A percentile compares a stretch with the other conserved stretches of the same genome.
Evolutionary conservation across 2,797 vertebrate genomes (phyloP).

Genomic region (Sebastes flavidus): DNA sequence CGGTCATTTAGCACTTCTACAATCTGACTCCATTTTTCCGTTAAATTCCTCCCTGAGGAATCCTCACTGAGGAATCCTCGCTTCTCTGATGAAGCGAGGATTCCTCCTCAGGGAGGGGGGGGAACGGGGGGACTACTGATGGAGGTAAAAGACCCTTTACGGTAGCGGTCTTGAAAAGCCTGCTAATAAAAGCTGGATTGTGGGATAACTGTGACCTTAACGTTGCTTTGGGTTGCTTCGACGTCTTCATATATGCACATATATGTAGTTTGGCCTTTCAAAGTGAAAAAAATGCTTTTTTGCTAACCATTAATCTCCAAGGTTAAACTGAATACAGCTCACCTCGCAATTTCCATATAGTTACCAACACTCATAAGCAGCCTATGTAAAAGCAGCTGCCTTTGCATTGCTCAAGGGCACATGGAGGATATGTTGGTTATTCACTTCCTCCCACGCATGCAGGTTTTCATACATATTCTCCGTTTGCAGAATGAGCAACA

Average conservation of each 20-base stretch:
- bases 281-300: background rate
- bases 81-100: background rate
- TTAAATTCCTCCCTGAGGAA: background rate
- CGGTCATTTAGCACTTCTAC: background rate
- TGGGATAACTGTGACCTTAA: background rate
- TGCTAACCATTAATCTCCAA: constrained; percentile 4
- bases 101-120: background rate
- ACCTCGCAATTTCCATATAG: background rate
- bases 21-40: background rate
- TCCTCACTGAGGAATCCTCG: too few relatives aligned
- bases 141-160: background rate
- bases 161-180: background rate
- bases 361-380: background rate
- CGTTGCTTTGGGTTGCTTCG: background rate
- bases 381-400: background rate
- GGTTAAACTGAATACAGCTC: constrained; percentile 14
- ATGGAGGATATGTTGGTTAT: constrained; percentile 14
- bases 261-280: background rate
- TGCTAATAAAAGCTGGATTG: background rate
- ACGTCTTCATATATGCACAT: background rate
- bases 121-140: background rate
- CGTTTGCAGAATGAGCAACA: constrained; percentile 1
- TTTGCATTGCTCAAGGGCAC: constrained; percentile 60
- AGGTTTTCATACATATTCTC: constrained; percentile 30
- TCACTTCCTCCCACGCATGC: constrained; percentile 33